Evolutionary conservation across 2,797 vertebrate species (phyloP).

Genomic region (Ctenopoma multispine): DNA sequence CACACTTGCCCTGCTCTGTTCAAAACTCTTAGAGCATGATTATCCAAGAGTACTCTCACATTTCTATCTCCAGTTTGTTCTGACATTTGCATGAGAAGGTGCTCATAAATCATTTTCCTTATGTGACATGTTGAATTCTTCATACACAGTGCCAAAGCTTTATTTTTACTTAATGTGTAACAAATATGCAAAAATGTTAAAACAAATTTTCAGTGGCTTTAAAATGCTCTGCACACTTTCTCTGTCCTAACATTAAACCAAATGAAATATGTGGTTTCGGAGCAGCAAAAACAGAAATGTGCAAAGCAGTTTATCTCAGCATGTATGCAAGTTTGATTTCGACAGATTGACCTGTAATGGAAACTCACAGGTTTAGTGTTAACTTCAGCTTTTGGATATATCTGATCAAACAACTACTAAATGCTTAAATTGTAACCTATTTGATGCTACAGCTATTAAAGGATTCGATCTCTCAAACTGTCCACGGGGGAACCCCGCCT

Average conservation of each 20-base stretch:
- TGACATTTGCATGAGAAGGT: no score
- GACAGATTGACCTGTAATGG: slow-evolving; percentile 9
- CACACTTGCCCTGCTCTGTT: neutral
- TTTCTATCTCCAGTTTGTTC: no score
- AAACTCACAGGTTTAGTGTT: slow-evolving; percentile 13
- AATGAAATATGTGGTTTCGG: slow-evolving; percentile 2
- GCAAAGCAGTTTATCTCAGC: slow-evolving; percentile 2
- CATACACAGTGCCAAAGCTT: no score
- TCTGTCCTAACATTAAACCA: neutral
- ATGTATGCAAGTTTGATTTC: no score
- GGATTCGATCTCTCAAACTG: slow-evolving; percentile 12
- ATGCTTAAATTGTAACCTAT: slow-evolving; percentile 19
- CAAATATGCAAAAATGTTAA: no score
- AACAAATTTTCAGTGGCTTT: neutral
- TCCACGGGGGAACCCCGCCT: no score
- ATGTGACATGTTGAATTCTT: no score
- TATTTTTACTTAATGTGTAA: no score
- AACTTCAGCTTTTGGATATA: slow-evolving; percentile 1
- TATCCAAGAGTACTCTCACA: no score
- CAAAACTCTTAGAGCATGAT: no score
- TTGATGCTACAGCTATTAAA: slow-evolving; percentile 25
- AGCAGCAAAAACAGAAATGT: neutral
- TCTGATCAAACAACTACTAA: slow-evolving; percentile 29
- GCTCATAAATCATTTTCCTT: no score
- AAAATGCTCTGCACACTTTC: neutral